Evolutionary conservation across 2,113 vertebrate species (phyloP).

Genomic region (Trichechus manatus): DNA sequence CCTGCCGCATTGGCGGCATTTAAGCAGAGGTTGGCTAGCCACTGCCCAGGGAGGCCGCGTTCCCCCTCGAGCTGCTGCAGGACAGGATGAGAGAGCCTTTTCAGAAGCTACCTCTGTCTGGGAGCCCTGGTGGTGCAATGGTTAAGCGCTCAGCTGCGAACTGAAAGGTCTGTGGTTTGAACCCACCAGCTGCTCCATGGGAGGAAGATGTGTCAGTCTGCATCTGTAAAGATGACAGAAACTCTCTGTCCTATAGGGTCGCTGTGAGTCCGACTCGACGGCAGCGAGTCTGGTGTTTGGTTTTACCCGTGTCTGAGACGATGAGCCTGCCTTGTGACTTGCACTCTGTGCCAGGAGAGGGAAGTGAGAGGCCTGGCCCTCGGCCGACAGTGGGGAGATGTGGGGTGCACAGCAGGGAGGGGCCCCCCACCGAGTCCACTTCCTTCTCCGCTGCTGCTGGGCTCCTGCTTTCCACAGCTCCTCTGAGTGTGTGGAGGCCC

Average conservation of each 20-base stretch:
- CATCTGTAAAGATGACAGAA: too few species aligned
- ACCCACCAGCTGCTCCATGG: too few species aligned
- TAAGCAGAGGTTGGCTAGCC: not conserved
- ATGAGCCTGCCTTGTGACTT: not conserved
- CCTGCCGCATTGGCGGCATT: not conserved
- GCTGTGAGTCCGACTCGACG: too few species aligned
- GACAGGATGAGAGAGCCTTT: accelerated
- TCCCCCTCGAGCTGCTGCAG: not conserved
- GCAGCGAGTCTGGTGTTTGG: too few species aligned
- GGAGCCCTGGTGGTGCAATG: too few species aligned
- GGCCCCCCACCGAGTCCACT: accelerated
- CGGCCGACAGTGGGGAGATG: not conserved
- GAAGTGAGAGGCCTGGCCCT: not conserved
- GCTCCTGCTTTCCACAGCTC: too few species aligned
- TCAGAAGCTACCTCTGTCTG: not conserved
- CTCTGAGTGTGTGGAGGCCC: not conserved
- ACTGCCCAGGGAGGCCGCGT: not conserved
- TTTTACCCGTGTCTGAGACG: not conserved
- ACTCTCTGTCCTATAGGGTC: too few species aligned
- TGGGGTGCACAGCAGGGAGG: too few species aligned
- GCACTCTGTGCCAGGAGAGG: not conserved
- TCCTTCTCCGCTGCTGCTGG: not conserved
- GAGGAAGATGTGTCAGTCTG: too few species aligned
- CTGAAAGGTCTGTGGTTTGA: too few species aligned
- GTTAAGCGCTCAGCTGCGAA: too few species aligned